Evolutionary conservation across 2,888 invertebrate species (phyloP).

Genomic region (Linnaemya tessellans): DNA sequence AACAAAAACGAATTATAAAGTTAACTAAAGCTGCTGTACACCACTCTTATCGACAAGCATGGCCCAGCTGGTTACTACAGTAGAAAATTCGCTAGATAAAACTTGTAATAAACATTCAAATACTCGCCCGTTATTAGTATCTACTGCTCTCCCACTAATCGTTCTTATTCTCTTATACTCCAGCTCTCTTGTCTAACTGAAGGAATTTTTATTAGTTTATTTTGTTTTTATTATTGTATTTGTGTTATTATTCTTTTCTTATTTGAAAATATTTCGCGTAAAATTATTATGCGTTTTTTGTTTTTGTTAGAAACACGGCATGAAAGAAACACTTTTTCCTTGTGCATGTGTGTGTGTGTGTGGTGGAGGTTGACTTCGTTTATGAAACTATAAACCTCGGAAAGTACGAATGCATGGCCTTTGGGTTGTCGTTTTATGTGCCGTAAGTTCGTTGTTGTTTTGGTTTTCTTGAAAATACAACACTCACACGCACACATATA

Average conservation of each 20-base stretch:
- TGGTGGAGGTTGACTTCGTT: constrained; percentile 12
- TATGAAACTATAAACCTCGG: constrained; percentile 42
- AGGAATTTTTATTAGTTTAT: constrained; percentile 46
- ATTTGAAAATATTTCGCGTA: constrained; percentile 55
- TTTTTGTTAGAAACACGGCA: constrained; percentile 20
- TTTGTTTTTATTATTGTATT: constrained; percentile 32
- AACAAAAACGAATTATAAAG: too few relatives aligned
- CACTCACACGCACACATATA: neutral
- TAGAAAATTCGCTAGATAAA: neutral
- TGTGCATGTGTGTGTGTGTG: neutral
- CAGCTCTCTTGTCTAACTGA: constrained; percentile 17
- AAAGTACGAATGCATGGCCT: constrained; percentile 17
- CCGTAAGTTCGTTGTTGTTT: constrained; percentile 53
- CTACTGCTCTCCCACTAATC: neutral
- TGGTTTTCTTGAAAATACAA: constrained; percentile 38
- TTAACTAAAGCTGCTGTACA: too few relatives aligned
- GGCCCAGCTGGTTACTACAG: neutral
- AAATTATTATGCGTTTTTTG: constrained; percentile 13
- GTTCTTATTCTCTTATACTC: neutral
- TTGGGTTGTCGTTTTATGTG: constrained; percentile 11
- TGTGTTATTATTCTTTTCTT: constrained; percentile 23
- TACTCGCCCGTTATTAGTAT: neutral
- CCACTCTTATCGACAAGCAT: too few relatives aligned
- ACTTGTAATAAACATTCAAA: neutral
- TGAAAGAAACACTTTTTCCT: constrained; percentile 4